Evolutionary conservation across 2,888 invertebrate species (phyloP), one percentile per base, ranked within the genome.

Genomic region (Epistrophella euchroma): DNA sequence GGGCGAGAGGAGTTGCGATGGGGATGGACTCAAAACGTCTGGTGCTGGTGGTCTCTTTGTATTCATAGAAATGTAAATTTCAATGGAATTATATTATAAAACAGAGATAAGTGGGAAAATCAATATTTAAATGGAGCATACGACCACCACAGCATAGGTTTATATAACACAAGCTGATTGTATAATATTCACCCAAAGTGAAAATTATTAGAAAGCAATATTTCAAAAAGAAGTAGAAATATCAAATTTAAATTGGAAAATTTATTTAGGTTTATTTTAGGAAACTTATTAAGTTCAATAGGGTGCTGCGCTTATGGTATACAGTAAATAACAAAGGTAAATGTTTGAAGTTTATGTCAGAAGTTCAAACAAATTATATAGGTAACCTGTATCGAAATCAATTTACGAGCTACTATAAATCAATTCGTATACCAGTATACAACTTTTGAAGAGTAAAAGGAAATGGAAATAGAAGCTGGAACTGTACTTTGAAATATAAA

Each of bases 51-150:
- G 43, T 32, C 9, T 19, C 13, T 32, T 43, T 19, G 45, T 58
- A 35, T 58, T 47, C 40, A 56, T 28, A 13, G n/a, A 37, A 32
- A 58, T 47, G 35, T 72, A 32, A 66, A 45, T 45, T 64, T 45
- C 19, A 64, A 45, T 45, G 25, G 17, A 43, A 64, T 64, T 62
- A 43, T 62, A 43, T 52, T 45, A 45, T 28, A n/a, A 15, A 17
- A n/a, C 45, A 25, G n/a, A 9, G 28, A 43, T 43, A 11, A 28
- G 52, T 47, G 13, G 28, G 28, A 43, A 45, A 64, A 64, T 64
- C 62, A 64, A 64, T 64, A 64, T 60, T 60, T 45, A 68, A 68
- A 28, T 32, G 15, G 11, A 43, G 50, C 45, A 55, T 35, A 11
- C 1, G 0, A 15, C 32, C 22, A 13, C 2, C 19, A 13, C 6